Percentiles rank a stretch among this genome's conserved stretches.
Conservation (phyloP, 2,888 invertebrate species). For the Disparrhopalites patrizii region DNA sequence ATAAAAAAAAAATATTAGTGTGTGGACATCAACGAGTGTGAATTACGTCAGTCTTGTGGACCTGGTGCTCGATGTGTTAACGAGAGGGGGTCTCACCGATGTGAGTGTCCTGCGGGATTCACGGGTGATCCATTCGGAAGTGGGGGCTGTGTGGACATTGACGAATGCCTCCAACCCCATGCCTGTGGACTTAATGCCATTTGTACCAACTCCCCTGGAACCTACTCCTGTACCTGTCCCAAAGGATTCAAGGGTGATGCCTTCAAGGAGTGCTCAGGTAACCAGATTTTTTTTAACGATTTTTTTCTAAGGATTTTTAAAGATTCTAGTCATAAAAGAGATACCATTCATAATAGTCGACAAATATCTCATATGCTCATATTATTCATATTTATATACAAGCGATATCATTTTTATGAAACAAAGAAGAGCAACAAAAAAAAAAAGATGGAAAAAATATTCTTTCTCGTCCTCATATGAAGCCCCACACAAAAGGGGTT, state of each 20-base stretch:
- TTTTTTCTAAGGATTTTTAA: no score
- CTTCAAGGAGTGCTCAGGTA: slow-evolving; percentile 69
- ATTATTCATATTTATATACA: no score
- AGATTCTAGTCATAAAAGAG: no score
- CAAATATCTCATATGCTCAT: no score
- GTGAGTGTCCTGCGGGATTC: slow-evolving; percentile 60
- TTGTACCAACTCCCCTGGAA: slow-evolving; percentile 74
- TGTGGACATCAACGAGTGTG: slow-evolving; percentile 79
- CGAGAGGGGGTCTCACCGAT: slow-evolving; percentile 72
- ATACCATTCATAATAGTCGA: no score
- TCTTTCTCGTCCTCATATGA: no score
- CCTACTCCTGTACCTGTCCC: slow-evolving; percentile 75
- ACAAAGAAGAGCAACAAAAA: no score
- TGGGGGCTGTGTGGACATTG: slow-evolving; percentile 68
- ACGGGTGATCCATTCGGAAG: slow-evolving; percentile 59
- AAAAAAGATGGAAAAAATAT: no score
- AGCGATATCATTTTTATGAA: no score
- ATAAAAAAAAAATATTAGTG: slow-evolving; percentile 62
- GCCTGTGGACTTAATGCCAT: slow-evolving; percentile 75
- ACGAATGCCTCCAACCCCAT: slow-evolving; percentile 66
- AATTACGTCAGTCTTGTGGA: slow-evolving; percentile 67
- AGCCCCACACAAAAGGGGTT: no score
- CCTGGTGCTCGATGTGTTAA: slow-evolving; percentile 75
- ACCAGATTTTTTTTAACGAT: no score
- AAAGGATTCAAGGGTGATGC: slow-evolving; percentile 79